Evolutionary conservation across 1,140 invertebrate species (phyloP).

Genomic region (Sogatella furcifera): DNA sequence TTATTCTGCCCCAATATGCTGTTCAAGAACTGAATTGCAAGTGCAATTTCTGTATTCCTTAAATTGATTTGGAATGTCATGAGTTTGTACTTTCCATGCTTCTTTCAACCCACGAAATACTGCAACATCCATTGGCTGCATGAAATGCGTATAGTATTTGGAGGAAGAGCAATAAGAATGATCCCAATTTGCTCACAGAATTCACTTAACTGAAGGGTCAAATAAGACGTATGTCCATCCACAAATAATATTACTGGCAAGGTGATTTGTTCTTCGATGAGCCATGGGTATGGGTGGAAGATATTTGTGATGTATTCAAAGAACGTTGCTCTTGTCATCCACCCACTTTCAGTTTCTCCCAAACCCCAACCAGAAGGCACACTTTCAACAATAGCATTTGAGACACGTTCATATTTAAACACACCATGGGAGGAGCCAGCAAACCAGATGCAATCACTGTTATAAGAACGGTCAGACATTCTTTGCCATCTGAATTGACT

Average conservation of each 20-base stretch:
- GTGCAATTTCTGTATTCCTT: no score
- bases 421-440: conserved; percentile 7
- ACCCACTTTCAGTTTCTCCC: conserved; percentile 30
- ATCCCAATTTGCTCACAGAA: conserved; percentile 33
- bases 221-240: conserved; percentile 32
- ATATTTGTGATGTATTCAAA: conserved; percentile 18
- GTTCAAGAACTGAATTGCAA: no score
- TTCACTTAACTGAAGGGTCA: conserved; percentile 28
- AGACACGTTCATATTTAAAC: not conserved
- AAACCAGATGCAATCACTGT: conserved; percentile 10
- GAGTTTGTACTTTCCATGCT: conserved; percentile 28
- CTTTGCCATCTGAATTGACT: conserved; percentile 14
- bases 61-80: not conserved
- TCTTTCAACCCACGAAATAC: conserved; percentile 30
- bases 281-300: conserved; percentile 17
- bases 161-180: conserved; percentile 30
- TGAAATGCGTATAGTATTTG: conserved; percentile 34
- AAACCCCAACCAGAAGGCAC: conserved; percentile 16
- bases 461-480: not conserved
- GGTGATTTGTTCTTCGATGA: conserved; percentile 14
- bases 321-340: conserved; percentile 24
- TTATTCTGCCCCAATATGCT: no score
- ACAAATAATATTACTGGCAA: conserved; percentile 32
- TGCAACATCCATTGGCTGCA: conserved; percentile 33
- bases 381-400: not conserved